Evolutionary conservation across 2,888 invertebrate genomes (phyloP), one percentile per base, ranked within the genome.

Genomic region (Eurytoma californica): DNA sequence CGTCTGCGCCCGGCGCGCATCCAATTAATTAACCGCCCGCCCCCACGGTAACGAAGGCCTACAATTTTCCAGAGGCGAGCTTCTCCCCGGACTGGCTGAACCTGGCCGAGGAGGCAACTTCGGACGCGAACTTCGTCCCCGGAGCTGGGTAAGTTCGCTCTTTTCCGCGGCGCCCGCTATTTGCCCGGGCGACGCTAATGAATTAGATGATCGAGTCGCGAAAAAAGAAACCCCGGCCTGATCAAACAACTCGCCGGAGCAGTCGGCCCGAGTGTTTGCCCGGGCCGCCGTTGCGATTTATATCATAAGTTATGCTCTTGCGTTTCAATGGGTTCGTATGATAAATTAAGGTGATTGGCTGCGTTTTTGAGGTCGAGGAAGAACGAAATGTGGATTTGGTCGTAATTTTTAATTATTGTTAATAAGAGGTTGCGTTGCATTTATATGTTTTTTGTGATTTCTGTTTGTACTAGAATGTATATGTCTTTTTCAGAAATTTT

Each of bases 61-160:
- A 61, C 58, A 69, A 79, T 79, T 70, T 79, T 81, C 60, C 77
- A 81, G 81, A 81, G 69, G 39, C 60, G 47, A 79, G 75, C 68
- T 72, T 78, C 20, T 63, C 67, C 14, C 5, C 60, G 13, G 68
- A 53, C 53, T n/a, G 53, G 16, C 14, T 14, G 16, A n/a, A 53
- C 53, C 14, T n/a, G 16, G 53, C 16, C 49, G n/a, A 20, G 30
- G 77, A 67, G 60, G 55, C 74, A 67, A 80, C 53, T 82, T 79
- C 63, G 74, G 78, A 79, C 66, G 72, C 80, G 57, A 82, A 82
- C 80, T 82, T 81, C 53, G 77, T 79, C 65, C 74, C 78, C 30
- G 70, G 77, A 82, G 66, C 78, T 79, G 82, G 82, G 82, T 82
- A 79, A 82, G 82, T 82, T 82, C 47, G 39, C 18, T n/a, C 3